Evolutionary conservation across 2,888 invertebrate genomes (phyloP).

Genomic region (Euproctis similis): DNA sequence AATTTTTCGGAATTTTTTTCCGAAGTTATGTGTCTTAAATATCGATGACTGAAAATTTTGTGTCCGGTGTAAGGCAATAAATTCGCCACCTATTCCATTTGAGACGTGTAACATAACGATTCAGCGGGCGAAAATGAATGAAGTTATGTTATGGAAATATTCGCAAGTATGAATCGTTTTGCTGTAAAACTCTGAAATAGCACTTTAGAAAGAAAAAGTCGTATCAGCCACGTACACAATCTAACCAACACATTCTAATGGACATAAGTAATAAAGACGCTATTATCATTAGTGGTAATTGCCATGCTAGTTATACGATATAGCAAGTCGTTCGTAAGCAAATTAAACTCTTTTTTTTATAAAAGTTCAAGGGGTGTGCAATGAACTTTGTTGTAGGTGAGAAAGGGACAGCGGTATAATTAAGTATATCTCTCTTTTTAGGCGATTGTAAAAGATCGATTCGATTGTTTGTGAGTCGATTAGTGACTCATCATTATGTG

Average conservation of each 20-base stretch:
- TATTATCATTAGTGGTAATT: slow-evolving; percentile 57
- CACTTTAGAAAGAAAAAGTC: no score
- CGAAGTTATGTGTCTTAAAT: no score
- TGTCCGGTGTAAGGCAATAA: no score
- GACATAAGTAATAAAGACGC: slow-evolving; percentile 47
- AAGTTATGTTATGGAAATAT: no score
- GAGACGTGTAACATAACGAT: no score
- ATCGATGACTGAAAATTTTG: no score
- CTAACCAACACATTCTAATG: slow-evolving; percentile 34
- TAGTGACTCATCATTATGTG: slow-evolving; percentile 14
- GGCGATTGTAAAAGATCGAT: slow-evolving; percentile 19
- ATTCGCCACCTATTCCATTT: no score
- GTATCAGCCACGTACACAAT: slow-evolving; percentile 28
- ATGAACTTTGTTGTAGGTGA: slow-evolving; percentile 23
- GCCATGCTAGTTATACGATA: slow-evolving; percentile 33
- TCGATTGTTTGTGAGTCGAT: slow-evolving; percentile 16
- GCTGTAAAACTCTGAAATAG: no score
- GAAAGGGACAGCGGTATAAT: slow-evolving; percentile 19
- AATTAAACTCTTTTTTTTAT: slow-evolving; percentile 39
- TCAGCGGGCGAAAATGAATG: no score
- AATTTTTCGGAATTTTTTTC: no score
- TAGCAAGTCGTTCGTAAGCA: slow-evolving; percentile 31
- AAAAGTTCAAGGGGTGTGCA: slow-evolving; percentile 29
- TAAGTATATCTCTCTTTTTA: slow-evolving; percentile 27
- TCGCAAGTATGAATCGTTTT: no score